A percentile compares a stretch with the other conserved stretches of the same genome.
phyloP scores from a whole-genome alignment of 2,888 invertebrate species.

The Limenitis camilla region DNA sequence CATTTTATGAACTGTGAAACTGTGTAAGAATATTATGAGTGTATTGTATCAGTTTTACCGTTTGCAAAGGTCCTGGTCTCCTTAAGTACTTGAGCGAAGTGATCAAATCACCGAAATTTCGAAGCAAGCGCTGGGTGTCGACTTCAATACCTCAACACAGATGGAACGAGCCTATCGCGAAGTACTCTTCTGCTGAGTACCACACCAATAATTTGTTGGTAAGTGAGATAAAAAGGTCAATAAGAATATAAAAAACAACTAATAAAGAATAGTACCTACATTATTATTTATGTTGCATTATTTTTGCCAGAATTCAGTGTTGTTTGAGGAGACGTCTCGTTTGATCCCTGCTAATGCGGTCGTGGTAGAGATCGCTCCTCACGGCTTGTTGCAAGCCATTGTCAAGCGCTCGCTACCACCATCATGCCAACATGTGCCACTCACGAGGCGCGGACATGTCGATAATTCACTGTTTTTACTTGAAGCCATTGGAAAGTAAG shows the following conservation, averaged over 20 bases:
- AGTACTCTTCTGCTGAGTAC: slow-evolving; percentile 85
- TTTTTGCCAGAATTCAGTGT: slow-evolving; percentile 75
- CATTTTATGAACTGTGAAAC: no score
- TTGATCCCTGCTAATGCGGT: slow-evolving; percentile 86
- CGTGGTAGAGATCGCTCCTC: slow-evolving; percentile 91
- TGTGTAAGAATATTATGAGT: no score
- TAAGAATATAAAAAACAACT: neutral
- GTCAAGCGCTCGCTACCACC: slow-evolving; percentile 50
- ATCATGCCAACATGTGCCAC: slow-evolving; percentile 78
- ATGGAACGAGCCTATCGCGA: slow-evolving; percentile 67
- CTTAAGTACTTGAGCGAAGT: slow-evolving; percentile 72
- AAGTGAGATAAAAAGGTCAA: slow-evolving; percentile 29
- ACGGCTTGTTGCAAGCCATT: slow-evolving; percentile 86
- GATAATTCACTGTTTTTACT: slow-evolving; percentile 75
- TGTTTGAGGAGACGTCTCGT: slow-evolving; percentile 85
- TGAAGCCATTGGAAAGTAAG: slow-evolving; percentile 78
- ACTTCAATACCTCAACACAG: slow-evolving; percentile 80
- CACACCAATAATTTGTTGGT: slow-evolving; percentile 86
- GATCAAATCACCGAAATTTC: slow-evolving; percentile 73
- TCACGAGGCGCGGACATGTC: slow-evolving; percentile 80
- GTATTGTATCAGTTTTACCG: no score
- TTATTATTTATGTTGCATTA: neutral
- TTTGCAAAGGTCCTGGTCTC: slow-evolving; percentile 59
- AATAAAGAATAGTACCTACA: no score
- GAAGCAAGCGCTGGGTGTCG: slow-evolving; percentile 85